Base-by-base conservation (phyloP, 2,797 vertebrate species). In the Borostomias antarcticus region DNA sequence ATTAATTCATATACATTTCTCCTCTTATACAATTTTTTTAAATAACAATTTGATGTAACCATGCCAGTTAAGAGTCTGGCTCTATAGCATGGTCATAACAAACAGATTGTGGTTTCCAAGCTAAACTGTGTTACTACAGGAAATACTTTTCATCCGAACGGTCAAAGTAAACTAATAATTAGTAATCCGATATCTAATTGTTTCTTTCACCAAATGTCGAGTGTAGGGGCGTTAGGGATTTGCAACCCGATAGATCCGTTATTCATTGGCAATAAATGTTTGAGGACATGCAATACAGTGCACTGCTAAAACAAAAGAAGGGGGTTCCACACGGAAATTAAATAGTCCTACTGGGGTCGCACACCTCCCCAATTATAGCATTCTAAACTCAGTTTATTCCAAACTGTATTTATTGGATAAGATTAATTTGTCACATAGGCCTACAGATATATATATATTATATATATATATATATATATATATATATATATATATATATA, bases 161-260 rank as follows among this genome's bases (percentile, higher is more conserved):
- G 81, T 82, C 70, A 70, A 69, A 60, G 82, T 81, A 82, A 88
- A 84, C 76, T 80, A 79, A 83, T 88, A 82, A 92, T 80, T 85
- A 88, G 89, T 90, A 92, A 92, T 90, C 76, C 84, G 89, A 92
- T 85, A 88, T 89, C 79, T 86, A 86, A 90, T 88, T 91, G 89
- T 91, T 68, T 80, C 54, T 70, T 84, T 87, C 76, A 85, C 74
- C 74, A 85, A 83, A 79, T 68, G 71, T 82, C 70, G 58, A 81
- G 40, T 76, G 78, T 85, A 69, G 70, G 59, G 57, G 62, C 58
- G 57, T 75, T 71, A 60, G 66, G 69, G 76, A 82, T 78, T 78
- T 85, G 89, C 87, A 92, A 89, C 86, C 86, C 66, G 90, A 92
- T 90, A 89, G 88, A 91, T 85, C 78, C 69, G 78, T 85, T 88